Evolutionary conservation across 2,888 invertebrate genomes (phyloP).

Genomic region (Drosophila monieri): DNA sequence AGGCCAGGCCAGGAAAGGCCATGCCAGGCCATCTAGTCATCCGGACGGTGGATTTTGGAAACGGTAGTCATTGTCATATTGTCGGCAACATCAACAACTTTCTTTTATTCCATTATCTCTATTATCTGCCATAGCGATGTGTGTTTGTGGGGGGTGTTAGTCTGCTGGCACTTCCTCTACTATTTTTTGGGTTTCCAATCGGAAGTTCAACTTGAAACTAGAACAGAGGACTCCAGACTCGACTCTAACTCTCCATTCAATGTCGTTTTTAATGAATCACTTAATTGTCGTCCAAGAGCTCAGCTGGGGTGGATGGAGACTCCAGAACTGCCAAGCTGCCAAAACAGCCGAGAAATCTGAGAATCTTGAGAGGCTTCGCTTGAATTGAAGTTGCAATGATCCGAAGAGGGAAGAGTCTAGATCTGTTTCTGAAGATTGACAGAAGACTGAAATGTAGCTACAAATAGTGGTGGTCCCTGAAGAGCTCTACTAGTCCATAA

Average conservation of each 20-base stretch:
- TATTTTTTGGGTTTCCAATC: constrained; percentile 41
- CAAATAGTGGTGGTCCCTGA: background rate
- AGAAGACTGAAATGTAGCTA: constrained; percentile 1
- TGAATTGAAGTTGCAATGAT: constrained; percentile 40
- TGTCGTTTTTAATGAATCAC: constrained; percentile 81
- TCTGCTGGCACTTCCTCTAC: constrained; percentile 36
- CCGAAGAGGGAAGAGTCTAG: constrained; percentile 26
- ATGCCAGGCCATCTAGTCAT: background rate
- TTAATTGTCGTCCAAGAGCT: constrained; percentile 70
- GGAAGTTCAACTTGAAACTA: constrained; percentile 36
- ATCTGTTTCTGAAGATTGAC: constrained; percentile 29
- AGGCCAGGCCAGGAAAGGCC: background rate
- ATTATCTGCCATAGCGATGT: constrained; percentile 17
- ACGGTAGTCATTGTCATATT: constrained; percentile 40
- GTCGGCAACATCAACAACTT: constrained; percentile 61
- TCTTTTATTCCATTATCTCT: constrained; percentile 50
- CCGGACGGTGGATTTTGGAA: constrained; percentile 13
- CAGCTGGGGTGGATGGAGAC: constrained; percentile 20
- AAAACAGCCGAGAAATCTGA: constrained; percentile 41
- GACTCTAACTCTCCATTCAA: constrained; percentile 63
- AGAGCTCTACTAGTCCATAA: constrained; percentile 23
- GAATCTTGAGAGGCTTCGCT: constrained; percentile 29
- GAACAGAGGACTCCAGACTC: constrained; percentile 14
- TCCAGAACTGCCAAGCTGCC: constrained; percentile 24
- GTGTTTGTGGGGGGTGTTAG: constrained; percentile 12